These are phyloP conservation scores for Spodoptera exigua DNA, from an alignment of 2,888 invertebrate species.

Conservation along the genomic window DNA sequence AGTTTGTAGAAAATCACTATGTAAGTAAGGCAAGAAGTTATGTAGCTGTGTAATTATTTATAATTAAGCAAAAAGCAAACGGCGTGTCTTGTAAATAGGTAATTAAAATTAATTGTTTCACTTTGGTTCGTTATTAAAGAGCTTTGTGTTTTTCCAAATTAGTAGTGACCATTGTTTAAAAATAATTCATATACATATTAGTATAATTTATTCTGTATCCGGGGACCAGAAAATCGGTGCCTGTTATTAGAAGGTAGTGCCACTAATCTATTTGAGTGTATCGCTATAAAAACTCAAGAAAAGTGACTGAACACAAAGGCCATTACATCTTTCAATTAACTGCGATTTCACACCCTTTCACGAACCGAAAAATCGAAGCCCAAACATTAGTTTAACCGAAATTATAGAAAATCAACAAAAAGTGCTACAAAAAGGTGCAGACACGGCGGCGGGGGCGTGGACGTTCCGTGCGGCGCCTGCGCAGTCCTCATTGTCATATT, in stretches of 20 bases:
- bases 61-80: slow-evolving; percentile 63
- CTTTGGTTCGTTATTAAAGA: slow-evolving; percentile 57
- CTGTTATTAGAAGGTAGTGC: slow-evolving; percentile 51
- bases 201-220: slow-evolving; percentile 50
- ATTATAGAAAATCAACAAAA: slow-evolving; percentile 88
- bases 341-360: slow-evolving; percentile 88
- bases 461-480: slow-evolving; percentile 69
- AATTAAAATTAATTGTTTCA: slow-evolving; percentile 63
- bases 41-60: slow-evolving; percentile 74
- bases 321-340: slow-evolving; percentile 86
- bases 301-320: slow-evolving; percentile 86
- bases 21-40: slow-evolving; percentile 71
- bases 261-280: slow-evolving; percentile 52
- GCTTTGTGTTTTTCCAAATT: slow-evolving; percentile 58
- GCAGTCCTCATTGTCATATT: slow-evolving; percentile 34
- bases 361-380: slow-evolving; percentile 89
- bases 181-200: slow-evolving; percentile 52
- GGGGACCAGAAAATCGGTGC: slow-evolving; percentile 49
- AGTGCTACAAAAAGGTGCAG: slow-evolving; percentile 78
- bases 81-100: slow-evolving; percentile 63
- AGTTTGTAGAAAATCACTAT: slow-evolving; percentile 72
- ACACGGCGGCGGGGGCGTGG: slow-evolving; percentile 67
- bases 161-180: slow-evolving; percentile 60
- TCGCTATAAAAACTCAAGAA: slow-evolving; percentile 70
- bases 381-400: slow-evolving; percentile 89